Conservation (phyloP, 1,140 invertebrate genomes). For the Macrocentrus cingulum region DNA sequence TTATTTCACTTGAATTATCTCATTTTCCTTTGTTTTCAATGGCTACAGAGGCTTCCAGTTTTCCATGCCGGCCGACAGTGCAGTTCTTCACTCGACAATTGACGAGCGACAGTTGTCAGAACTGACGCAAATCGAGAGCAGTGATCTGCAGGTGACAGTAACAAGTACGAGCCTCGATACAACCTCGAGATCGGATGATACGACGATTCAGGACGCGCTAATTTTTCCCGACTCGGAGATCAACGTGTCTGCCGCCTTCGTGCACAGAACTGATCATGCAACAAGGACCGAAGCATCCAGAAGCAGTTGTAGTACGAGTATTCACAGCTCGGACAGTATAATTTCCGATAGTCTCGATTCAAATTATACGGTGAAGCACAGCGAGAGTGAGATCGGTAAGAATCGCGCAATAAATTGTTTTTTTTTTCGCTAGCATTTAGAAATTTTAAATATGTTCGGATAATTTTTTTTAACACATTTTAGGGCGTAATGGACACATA, state of each 20-base stretch:
- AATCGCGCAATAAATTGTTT: constrained; percentile 4
- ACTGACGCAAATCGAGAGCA: constrained; percentile 37
- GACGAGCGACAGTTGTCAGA: constrained; percentile 37
- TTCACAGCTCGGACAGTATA: constrained; percentile 47
- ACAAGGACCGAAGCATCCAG: constrained; percentile 28
- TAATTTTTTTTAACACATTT: constrained; percentile 43
- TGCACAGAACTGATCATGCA: constrained; percentile 32
- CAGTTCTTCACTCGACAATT: constrained; percentile 16
- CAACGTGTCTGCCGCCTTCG: constrained; percentile 36
- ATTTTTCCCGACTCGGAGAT: constrained; percentile 54
- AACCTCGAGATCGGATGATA: constrained; percentile 42
- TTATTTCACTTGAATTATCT: not conserved
- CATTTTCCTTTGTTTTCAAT: not conserved
- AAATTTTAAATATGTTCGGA: constrained; percentile 27
- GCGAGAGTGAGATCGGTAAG: constrained; percentile 54
- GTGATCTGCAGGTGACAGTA: constrained; percentile 44
- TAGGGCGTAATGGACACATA: constrained; percentile 39
- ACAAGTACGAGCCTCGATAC: constrained; percentile 48
- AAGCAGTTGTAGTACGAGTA: constrained; percentile 49
- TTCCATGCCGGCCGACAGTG: constrained; percentile 30
- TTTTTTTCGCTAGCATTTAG: not conserved
- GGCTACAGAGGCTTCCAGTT: constrained; percentile 42
- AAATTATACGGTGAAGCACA: constrained; percentile 45
- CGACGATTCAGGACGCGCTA: constrained; percentile 49
- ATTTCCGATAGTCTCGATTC: constrained; percentile 47